Conservation (phyloP, 2,888 invertebrate genomes). For the Megalurothrips usitatus region DNA sequence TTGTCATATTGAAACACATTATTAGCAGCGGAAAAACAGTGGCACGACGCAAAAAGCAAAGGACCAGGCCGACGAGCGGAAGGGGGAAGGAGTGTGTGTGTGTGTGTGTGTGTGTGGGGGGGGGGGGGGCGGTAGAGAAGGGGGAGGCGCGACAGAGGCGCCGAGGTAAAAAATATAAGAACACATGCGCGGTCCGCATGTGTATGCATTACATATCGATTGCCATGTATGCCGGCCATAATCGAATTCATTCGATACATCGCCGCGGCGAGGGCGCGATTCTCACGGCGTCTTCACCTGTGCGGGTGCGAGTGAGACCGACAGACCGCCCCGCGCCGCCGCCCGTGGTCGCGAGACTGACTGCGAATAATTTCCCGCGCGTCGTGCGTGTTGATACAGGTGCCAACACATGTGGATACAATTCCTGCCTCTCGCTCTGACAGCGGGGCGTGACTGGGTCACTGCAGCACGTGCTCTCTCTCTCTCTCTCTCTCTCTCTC, state of each 20-base stretch:
- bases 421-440: neutral
- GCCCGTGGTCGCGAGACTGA: neutral
- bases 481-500: neutral
- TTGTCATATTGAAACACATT: constrained; percentile 27
- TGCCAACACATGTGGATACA: constrained; percentile 22
- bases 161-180: neutral
- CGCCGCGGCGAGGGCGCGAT: neutral
- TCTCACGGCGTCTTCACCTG: neutral
- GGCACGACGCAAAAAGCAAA: neutral
- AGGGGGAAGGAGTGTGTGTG: neutral
- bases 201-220: too few species aligned
- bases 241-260: neutral
- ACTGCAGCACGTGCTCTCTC: neutral
- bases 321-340: neutral
- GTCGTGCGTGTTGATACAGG: constrained; percentile 3
- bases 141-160: neutral
- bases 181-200: too few species aligned
- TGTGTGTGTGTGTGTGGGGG: neutral
- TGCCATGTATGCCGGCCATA: neutral
- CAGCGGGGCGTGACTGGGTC: too few species aligned
- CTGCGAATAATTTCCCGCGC: neutral
- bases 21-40: constrained; percentile 19
- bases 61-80: neutral
- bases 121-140: neutral
- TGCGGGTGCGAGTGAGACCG: neutral